Evolutionary conservation across 2,888 invertebrate genomes (phyloP).

Genomic region (Mimachlamys varia): DNA sequence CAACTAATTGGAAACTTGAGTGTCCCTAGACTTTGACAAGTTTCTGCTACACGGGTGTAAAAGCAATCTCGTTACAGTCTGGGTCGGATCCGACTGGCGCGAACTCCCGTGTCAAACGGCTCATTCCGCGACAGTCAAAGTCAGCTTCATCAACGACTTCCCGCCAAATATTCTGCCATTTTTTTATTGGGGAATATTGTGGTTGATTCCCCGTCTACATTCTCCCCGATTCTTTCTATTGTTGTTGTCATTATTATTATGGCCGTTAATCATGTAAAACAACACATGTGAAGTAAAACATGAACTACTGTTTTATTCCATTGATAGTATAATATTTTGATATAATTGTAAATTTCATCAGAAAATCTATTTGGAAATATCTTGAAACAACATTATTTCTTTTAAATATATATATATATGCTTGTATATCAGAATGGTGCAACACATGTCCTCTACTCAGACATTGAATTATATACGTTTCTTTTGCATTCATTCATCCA

Average conservation of each 20-base stretch:
- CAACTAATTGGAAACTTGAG: conserved; percentile 27
- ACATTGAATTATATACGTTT: no score
- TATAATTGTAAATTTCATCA: no score
- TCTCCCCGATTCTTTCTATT: neutral
- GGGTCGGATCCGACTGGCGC: conserved; percentile 16
- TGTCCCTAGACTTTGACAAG: conserved; percentile 36
- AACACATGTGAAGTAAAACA: neutral
- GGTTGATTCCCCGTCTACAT: neutral
- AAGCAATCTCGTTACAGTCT: conserved; percentile 31
- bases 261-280: neutral
- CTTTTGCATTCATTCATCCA: no score
- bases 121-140: neutral
- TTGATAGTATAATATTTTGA: no score
- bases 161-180: conserved; percentile 18
- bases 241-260: neutral
- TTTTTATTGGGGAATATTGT: neutral
- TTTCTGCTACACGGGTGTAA: conserved; percentile 9
- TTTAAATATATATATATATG: no score
- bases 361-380: no score
- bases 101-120: conserved; percentile 27
- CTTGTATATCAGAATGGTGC: no score
- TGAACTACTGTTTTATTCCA: no score
- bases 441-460: no score
- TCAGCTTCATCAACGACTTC: neutral
- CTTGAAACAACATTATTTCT: no score